These are phyloP conservation scores for fruit fly (Drosophila melanogaster) DNA, from an alignment of 1,140 invertebrate species.

Conservation along the genomic window DNA sequence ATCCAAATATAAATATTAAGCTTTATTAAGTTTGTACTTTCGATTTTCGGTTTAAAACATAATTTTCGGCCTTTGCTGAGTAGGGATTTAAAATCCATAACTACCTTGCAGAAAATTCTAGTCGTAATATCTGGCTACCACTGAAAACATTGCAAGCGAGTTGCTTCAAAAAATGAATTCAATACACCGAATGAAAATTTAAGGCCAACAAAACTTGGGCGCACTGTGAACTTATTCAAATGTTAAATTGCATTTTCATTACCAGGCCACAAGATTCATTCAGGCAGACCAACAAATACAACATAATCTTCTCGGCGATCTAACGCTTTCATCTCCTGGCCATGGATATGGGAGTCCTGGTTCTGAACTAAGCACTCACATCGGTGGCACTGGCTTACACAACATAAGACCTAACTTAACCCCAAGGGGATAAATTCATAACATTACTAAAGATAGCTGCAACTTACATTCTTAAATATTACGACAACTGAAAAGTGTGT, in stretches of 20 bases:
- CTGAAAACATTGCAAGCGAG: background rate
- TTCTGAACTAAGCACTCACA: constrained; percentile 42
- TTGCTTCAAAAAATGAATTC: background rate
- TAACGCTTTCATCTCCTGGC: constrained; percentile 15
- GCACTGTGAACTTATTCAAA: constrained; percentile 27
- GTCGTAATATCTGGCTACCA: background rate
- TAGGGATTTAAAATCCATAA: too few relatives aligned
- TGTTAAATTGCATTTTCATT: constrained; percentile 44
- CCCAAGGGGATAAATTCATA: too few relatives aligned
- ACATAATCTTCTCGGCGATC: constrained; percentile 47
- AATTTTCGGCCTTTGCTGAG: background rate
- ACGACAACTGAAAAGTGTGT: background rate
- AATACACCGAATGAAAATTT: background rate
- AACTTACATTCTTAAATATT: too few relatives aligned
- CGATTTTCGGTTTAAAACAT: background rate
- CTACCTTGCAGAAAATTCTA: background rate
- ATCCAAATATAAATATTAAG: too few relatives aligned
- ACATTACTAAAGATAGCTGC: too few relatives aligned
- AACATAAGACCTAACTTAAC: too few relatives aligned
- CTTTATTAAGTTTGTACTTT: background rate
- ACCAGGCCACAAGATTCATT: constrained; percentile 10
- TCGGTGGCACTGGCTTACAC: constrained; percentile 17
- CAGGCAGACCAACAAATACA: constrained; percentile 1
- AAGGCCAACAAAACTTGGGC: background rate
- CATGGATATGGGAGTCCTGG: constrained; percentile 41